Evolutionary conservation across 2,888 invertebrate species (phyloP).

Genomic region (Agrotis ipsilon): DNA sequence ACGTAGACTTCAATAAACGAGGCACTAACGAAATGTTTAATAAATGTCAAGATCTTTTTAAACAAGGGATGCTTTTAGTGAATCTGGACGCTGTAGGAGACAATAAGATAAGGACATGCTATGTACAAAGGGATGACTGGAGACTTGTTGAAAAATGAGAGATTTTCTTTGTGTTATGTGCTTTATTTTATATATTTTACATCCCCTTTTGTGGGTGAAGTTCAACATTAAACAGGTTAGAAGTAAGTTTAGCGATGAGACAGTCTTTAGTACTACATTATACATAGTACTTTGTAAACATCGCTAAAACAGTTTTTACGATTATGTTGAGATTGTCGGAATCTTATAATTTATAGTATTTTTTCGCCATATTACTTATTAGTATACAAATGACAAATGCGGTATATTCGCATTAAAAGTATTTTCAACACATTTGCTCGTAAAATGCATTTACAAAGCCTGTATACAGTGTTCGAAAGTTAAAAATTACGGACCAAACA

Average conservation of each 20-base stretch:
- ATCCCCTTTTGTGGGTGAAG: not conserved
- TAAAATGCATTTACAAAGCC: no score
- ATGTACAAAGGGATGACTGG: slow-evolving; percentile 14
- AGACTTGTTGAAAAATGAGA: not conserved
- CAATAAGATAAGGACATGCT: slow-evolving; percentile 18
- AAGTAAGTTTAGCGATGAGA: not conserved
- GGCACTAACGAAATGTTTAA: slow-evolving; percentile 14
- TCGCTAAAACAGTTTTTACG: no score
- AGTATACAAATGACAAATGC: no score
- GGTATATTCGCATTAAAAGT: no score
- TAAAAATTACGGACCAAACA: no score
- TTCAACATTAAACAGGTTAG: slow-evolving; percentile 14
- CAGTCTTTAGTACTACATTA: not conserved
- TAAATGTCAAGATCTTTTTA: slow-evolving; percentile 21
- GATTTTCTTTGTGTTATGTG: not conserved
- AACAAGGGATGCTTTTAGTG: slow-evolving; percentile 10
- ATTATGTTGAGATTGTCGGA: no score
- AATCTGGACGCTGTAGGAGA: not conserved
- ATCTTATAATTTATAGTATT: no score
- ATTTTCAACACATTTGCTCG: no score
- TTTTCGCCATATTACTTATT: no score
- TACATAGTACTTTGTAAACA: not conserved
- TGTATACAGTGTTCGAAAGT: no score
- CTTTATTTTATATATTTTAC: not conserved
- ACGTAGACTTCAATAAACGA: no score